These are phyloP conservation scores for Falco rusticolus DNA, from an alignment of 2,797 vertebrate species.

Conservation along the genomic window DNA sequence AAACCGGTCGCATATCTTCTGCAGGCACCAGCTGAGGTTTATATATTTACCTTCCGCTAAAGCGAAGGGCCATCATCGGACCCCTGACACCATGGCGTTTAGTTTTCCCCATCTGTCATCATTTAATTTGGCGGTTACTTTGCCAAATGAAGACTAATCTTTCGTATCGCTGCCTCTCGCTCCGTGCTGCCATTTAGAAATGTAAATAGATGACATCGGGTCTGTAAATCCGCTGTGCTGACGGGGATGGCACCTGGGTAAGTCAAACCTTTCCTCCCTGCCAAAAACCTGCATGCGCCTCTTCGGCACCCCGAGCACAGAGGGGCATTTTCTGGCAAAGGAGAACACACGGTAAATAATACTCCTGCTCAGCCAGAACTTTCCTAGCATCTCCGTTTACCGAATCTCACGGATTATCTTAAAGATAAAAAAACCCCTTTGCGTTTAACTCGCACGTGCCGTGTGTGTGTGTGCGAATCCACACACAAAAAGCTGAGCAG, in stretches of 20 bases:
- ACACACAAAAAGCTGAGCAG: not conserved
- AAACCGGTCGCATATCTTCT: conserved; percentile 12
- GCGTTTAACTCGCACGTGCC: not conserved
- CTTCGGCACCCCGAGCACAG: not conserved
- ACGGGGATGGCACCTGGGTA: not conserved
- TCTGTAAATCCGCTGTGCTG: conserved; percentile 11
- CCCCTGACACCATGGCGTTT: conserved; percentile 28
- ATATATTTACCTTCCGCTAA: conserved; percentile 18
- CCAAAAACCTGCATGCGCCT: not conserved
- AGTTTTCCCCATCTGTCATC: conserved; percentile 59
- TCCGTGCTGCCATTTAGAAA: conserved; percentile 26
- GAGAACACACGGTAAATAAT: not conserved
- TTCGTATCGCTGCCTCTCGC: conserved; percentile 17
- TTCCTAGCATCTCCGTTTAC: not conserved
- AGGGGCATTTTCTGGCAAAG: not conserved
- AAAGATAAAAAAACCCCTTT: not conserved
- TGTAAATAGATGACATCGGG: conserved; percentile 38
- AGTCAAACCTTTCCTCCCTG: conserved; percentile 16
- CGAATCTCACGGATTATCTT: not conserved
- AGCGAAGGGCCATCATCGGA: conserved; percentile 1
- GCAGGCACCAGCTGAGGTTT: conserved; percentile 22
- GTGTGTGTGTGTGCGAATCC: not conserved
- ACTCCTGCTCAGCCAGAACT: not conserved
- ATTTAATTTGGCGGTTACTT: conserved; percentile 59
- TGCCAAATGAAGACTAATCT: conserved; percentile 21